phyloP scores from a whole-genome alignment of 2,113 vertebrate species.

The Prochilodus magdalenae region DNA sequence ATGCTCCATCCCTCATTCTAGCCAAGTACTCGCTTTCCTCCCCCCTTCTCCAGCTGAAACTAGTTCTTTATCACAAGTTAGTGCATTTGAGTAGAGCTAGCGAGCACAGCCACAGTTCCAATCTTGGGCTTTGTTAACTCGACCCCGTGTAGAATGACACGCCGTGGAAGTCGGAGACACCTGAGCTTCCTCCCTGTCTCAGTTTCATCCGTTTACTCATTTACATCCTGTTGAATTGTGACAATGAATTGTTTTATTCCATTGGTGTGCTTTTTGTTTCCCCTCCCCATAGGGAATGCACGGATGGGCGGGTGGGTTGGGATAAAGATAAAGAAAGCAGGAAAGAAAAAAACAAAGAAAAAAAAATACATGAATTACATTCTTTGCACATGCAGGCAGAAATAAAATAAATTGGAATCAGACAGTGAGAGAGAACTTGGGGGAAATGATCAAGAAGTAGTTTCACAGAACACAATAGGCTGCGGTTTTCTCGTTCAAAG shows the following conservation, averaged over 20 bases:
- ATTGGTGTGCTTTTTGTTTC: conserved; percentile 46
- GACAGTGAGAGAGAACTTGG: conserved; percentile 15
- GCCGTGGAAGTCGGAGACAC: conserved; percentile 40
- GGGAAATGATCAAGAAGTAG: conserved; percentile 19
- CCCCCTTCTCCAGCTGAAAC: neutral
- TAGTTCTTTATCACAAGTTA: conserved; percentile 11
- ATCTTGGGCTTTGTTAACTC: conserved; percentile 29
- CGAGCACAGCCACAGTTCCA: conserved; percentile 15
- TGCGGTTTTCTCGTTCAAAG: conserved; percentile 11
- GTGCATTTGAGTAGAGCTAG: conserved; percentile 1
- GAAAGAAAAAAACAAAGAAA: neutral
- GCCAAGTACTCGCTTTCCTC: conserved; percentile 9
- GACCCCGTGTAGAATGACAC: conserved; percentile 35
- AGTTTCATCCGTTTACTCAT: conserved; percentile 49
- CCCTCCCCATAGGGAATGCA: conserved; percentile 61
- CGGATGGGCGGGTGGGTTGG: neutral
- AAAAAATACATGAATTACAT: conserved; percentile 42
- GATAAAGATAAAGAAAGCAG: conserved; percentile 25
- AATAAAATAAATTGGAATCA: conserved; percentile 49
- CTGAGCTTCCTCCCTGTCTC: conserved; percentile 47
- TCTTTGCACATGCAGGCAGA: conserved; percentile 44
- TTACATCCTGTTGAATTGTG: conserved; percentile 52
- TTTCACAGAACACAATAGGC: conserved; percentile 27
- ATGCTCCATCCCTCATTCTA: conserved; percentile 4
- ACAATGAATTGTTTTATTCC: conserved; percentile 62